Evolutionary conservation across 2,113 vertebrate species (phyloP), one percentile per base, ranked within the genome.

Genomic region (Xerus inauris): DNA sequence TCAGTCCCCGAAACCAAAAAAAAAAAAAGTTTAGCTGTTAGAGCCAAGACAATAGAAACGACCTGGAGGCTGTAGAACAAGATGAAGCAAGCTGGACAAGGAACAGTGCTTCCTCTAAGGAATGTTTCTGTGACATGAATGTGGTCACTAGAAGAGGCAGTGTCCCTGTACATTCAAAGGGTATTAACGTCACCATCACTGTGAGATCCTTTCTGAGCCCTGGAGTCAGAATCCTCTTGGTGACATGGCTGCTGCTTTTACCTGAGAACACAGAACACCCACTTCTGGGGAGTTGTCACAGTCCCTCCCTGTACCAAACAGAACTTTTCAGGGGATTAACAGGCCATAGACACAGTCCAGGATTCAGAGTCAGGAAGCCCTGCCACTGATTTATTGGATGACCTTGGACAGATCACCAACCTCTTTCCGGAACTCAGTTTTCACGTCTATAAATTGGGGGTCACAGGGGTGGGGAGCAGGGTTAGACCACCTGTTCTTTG

Each of bases 251-350:
- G 38, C 40, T 42, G 59, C 32, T 42, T 22, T 83, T 35, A 11
- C 19, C 16, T 32, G 5, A 51, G 22, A 42, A 32, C 8, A 1
- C 7, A 57, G 2, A 0, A 1, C 1, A 38, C n/a, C 22, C 14
- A 11, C 14, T 12, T 19, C 64, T 35, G n/a, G 77, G 22, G n/a
- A 49, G 38, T 19, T 8, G 35, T 8, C 54, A 14, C 35, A 17
- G 19, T 35, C 59, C 45, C 67, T 35, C 54, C 0, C 12, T 1
- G 6, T 35, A 19, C 65, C 57, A n/a, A 32, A 28, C 88, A 79
- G 59, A 65, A 24, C 26, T 59, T 64, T 40, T 14, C 45, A 12
- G 62, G 28, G 57, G 3, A 32, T 11, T 17, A 22, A 12, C 30
- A 20, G 54, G 32, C 32, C 12, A 8, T 47, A n/a, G 54, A 28